Base-by-base conservation (phyloP, 30 jellyfish, hydroid and myxozoan species). In the Hydra vulgaris region DNA sequence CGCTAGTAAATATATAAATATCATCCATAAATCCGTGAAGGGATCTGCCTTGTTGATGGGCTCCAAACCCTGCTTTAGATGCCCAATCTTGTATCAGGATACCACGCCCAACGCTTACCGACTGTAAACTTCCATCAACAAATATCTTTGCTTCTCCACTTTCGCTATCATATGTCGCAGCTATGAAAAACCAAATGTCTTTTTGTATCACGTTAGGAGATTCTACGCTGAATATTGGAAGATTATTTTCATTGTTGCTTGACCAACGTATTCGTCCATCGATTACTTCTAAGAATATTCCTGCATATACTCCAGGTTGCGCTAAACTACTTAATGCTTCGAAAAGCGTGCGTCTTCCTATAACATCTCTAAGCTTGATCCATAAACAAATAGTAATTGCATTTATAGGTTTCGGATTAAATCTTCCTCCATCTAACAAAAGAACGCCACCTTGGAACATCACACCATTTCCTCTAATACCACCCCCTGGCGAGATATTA, bases 401-500 rank as follows among this genome's bases (percentile, higher is more conserved):
- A 27, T 74, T 88, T 18, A 84, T 86, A 4, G 98, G 98, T 79
- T 91, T 91, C 22, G 98, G 98, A 12, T 74, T 53, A 73, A 91
- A 91, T 23, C 73, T 87, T 73, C 77, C 95, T 18, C 95, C 92
- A 26, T 91, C 98, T 20, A 91, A 84, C 17, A 91, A 81, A 53
- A 91, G 88, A 77, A 82, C 96, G 17, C 98, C 98, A 73, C 98
- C 98, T 54, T 81, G 88, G 17, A 91, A 87, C 69, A 87, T 76
- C 16, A 86, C 98, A 72, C 98, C 98, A 66, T 91, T 91, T 15
- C 98, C 98, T 8, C 96, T 90, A 53, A 91, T 86, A 0, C 98
- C 98, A 17, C 98, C 98, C 26, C 95, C 98, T 0, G 98, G 98
- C 7, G 98, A 86, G 21, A 91, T 84, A 75, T 87, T 91, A 15